phyloP scores from a whole-genome alignment of 2,888 invertebrate genomes.

The Tenthredo notha region DNA sequence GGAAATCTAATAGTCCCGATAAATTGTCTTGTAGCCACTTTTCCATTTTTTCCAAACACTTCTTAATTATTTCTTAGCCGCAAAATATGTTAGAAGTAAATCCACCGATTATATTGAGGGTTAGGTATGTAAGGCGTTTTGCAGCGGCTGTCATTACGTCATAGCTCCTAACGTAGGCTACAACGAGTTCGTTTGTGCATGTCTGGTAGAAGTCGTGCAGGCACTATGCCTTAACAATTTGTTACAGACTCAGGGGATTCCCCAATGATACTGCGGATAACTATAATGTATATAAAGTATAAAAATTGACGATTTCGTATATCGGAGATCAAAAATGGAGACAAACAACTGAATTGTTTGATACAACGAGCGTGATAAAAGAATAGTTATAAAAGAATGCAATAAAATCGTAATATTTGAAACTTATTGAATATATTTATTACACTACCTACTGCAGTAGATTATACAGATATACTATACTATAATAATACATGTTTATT shows the following conservation, averaged over 20 bases:
- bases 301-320: background rate
- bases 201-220: background rate
- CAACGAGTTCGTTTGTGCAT: background rate
- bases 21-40: constrained; percentile 84
- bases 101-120: background rate
- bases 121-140: background rate
- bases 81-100: constrained; percentile 1
- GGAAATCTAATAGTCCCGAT: constrained; percentile 84
- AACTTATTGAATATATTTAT: background rate
- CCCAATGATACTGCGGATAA: background rate
- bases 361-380: background rate
- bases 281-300: background rate
- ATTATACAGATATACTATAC: background rate
- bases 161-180: background rate
- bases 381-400: background rate
- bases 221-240: background rate
- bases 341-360: background rate
- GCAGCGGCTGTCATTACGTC: background rate
- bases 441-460: background rate
- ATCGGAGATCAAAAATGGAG: background rate
- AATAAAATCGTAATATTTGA: background rate
- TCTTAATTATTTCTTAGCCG: background rate
- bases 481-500: background rate
- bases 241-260: background rate
- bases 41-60: constrained; percentile 79